phyloP scores from a whole-genome alignment of 2,797 vertebrate species.

The Orestias chungarensis region DNA sequence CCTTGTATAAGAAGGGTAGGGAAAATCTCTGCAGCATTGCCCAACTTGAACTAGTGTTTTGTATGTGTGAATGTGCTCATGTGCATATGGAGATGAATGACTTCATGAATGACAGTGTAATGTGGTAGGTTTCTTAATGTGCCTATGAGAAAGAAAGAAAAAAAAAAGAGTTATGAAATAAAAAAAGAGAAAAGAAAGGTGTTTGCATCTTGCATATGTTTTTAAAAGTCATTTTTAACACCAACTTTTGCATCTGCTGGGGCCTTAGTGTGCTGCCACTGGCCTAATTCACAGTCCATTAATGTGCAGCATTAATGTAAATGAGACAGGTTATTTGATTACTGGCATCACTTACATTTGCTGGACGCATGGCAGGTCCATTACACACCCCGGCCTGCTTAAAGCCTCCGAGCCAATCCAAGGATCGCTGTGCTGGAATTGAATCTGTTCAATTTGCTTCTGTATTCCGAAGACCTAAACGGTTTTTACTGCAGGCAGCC shows the following conservation, averaged over 20 bases:
- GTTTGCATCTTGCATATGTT: slow-evolving; percentile 29
- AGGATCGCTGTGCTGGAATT: slow-evolving; percentile 43
- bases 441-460: slow-evolving; percentile 64
- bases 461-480: slow-evolving; percentile 55
- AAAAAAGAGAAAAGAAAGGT: slow-evolving; percentile 13
- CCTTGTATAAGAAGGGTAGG: slow-evolving; percentile 61
- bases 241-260: background rate
- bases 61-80: slow-evolving; percentile 32
- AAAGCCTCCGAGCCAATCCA: slow-evolving; percentile 44
- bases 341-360: slow-evolving; percentile 54
- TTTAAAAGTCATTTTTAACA: slow-evolving; percentile 30
- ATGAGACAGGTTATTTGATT: slow-evolving; percentile 49
- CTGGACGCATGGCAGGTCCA: slow-evolving; percentile 38
- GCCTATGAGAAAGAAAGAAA: slow-evolving; percentile 22
- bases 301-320: slow-evolving; percentile 55
- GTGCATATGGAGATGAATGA: slow-evolving; percentile 39
- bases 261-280: slow-evolving; percentile 23
- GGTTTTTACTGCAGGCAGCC: slow-evolving; percentile 36
- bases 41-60: slow-evolving; percentile 73
- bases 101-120: slow-evolving; percentile 59
- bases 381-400: slow-evolving; percentile 40
- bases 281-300: slow-evolving; percentile 48
- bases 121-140: slow-evolving; percentile 39
- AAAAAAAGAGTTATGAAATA: no score
- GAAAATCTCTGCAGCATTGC: slow-evolving; percentile 79